Base-by-base conservation (phyloP, 2,888 invertebrate species). In the Anthoptus insignis region DNA sequence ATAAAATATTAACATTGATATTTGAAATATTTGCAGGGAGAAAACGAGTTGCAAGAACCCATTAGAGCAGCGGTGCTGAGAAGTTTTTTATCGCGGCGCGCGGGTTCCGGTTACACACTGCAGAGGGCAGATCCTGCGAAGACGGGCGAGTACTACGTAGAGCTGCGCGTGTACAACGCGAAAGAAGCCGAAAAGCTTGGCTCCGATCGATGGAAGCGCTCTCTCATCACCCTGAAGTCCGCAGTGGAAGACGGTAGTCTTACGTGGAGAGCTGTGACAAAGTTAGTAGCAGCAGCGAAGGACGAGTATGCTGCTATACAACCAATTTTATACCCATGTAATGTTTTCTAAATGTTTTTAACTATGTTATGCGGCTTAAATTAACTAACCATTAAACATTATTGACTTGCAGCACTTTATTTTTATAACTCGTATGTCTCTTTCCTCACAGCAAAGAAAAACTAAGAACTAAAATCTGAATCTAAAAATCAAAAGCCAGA, bases 121-220 rank as follows among this genome's bases (percentile, higher is more conserved):
- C 47, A 47, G 47, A 47, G 47, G 47, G 47, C 47, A 47, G 47
- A 47, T 11, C 47, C 47, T 47, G 47, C 47, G 22, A 47, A 47
- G 47, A 47, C 47, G 47, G 47, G 47, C 22, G 22, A 47, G 13
- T 47, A 47, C 47, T 47, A 47, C 47, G 47, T 47, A 6, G 47
- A 47, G 47, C 47, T 47, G 47, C 47, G 47, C 22, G 47, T 47
- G 47, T 47, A 47, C 22, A 47, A 47, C 13, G 22, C 47, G 13
- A 47, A 47, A 47, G 47, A 47, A 47, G 47, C 47, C 13, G 47
- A 47, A 47, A 47, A 47, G 47, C 47, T 47, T 47, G 47, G 22
- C 47, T 47, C 47, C 47, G 47, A 47, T 47, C 47, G 47, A 22
- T 47, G 47, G 47, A 47, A 47, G 47, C 47, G 47, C 22, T 47